Conservation (phyloP, 2,888 invertebrate species). For the Pristionchus mayeri region DNA sequence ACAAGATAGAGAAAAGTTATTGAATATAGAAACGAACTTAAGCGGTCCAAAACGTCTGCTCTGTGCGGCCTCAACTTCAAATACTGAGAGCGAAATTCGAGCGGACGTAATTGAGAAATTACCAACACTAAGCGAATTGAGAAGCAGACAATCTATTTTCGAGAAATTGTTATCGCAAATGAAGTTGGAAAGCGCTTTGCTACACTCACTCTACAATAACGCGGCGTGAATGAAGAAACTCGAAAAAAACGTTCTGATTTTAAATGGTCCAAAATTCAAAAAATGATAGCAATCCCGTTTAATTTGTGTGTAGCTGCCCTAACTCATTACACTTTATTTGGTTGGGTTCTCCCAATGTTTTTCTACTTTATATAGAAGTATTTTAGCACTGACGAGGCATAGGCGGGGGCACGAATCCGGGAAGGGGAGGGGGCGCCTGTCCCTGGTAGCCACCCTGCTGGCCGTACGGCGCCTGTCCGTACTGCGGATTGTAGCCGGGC, state of each 20-base stretch:
- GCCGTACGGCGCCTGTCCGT: constrained; percentile 48
- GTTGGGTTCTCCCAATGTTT: not conserved
- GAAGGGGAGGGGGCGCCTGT: constrained; percentile 52
- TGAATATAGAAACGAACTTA: not conserved
- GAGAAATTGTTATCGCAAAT: too few species aligned
- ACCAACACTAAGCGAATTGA: too few species aligned
- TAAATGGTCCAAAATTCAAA: too few species aligned
- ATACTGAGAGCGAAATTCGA: not conserved
- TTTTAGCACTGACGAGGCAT: constrained; percentile 4
- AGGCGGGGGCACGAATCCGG: constrained; percentile 53
- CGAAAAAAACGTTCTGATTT: too few species aligned
- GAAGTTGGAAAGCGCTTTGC: too few species aligned
- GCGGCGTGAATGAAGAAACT: too few species aligned
- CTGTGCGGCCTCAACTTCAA: not conserved
- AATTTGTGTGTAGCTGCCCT: too few species aligned
- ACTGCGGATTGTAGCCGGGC: constrained; percentile 64
- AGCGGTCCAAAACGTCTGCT: not conserved
- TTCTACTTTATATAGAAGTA: not conserved
- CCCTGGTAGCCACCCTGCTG: constrained; percentile 49
- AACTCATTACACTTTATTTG: not conserved
- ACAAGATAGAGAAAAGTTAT: not conserved
- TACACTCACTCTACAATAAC: too few species aligned
- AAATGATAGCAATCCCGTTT: too few species aligned
- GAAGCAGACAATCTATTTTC: too few species aligned
- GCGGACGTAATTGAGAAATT: not conserved